Evolutionary conservation across 2,888 invertebrate species (phyloP).

Genomic region (Dasysyrphus albostriatus): DNA sequence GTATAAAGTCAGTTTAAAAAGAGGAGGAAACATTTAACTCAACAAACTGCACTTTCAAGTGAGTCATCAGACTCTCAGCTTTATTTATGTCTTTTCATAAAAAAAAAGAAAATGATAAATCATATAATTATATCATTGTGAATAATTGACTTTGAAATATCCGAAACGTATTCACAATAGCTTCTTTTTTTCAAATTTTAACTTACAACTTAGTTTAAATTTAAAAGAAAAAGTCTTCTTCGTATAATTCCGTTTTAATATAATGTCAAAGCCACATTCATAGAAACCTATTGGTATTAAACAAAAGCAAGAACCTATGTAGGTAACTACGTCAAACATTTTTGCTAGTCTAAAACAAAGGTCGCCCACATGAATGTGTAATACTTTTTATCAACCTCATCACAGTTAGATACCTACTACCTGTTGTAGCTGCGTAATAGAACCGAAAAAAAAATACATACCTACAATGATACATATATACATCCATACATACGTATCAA

Average conservation of each 20-base stretch:
- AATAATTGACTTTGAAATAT: background rate
- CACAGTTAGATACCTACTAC: conserved; percentile 23
- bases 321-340: conserved; percentile 7
- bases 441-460: conserved; percentile 21
- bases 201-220: too few relatives aligned
- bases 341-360: conserved; percentile 1
- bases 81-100: background rate
- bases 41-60: background rate
- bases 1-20: background rate
- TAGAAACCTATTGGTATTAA: too few relatives aligned
- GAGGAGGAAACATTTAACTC: background rate
- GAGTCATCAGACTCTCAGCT: background rate
- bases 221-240: too few relatives aligned
- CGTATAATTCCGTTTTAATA: too few relatives aligned
- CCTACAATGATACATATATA: background rate
- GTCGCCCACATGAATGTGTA: conserved; percentile 7
- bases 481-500: too few relatives aligned
- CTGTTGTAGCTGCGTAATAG: conserved; percentile 65
- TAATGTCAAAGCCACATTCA: too few relatives aligned
- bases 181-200: too few relatives aligned
- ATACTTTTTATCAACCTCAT: background rate
- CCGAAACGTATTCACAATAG: background rate
- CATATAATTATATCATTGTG: background rate
- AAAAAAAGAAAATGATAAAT: background rate
- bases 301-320: background rate